Evolutionary conservation across 2,797 vertebrate species (phyloP).

Genomic region (Poeciliopsis gracilis): DNA sequence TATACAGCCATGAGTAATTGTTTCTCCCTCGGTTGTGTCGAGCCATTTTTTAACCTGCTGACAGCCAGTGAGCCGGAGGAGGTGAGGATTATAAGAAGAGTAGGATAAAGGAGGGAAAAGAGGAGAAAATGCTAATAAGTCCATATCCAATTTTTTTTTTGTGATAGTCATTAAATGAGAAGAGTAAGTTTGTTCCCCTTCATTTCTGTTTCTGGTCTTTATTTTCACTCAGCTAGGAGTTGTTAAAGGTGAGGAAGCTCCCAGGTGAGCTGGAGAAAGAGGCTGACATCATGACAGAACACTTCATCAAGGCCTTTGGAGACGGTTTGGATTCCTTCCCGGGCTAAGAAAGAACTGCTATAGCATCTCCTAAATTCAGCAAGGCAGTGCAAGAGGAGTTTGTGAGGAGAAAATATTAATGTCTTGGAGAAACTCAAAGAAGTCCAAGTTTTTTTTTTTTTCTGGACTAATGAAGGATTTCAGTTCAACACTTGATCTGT

Average conservation of each 20-base stretch:
- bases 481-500: conserved; percentile 35
- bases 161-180: conserved; percentile 26
- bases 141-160: conserved; percentile 18
- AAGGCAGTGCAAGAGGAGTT: conserved; percentile 43
- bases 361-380: conserved; percentile 54
- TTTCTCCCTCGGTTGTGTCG: conserved; percentile 69
- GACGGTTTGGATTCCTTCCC: conserved; percentile 71
- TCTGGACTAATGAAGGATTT: conserved; percentile 19
- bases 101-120: conserved; percentile 36
- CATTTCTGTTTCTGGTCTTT: conserved; percentile 5
- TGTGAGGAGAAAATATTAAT: conserved; percentile 22
- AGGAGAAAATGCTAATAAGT: conserved; percentile 30
- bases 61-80: conserved; percentile 67
- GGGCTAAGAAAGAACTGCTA: conserved; percentile 45
- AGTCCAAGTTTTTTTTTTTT: not conserved
- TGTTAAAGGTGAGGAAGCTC: conserved; percentile 67
- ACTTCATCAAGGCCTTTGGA: conserved; percentile 72
- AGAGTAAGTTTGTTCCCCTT: conserved; percentile 22
- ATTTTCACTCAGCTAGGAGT: conserved; percentile 43
- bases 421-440: conserved; percentile 26
- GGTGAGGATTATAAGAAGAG: conserved; percentile 20
- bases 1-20: conserved; percentile 76
- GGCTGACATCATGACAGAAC: conserved; percentile 79
- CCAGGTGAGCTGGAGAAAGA: conserved; percentile 74
- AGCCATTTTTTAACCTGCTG: conserved; percentile 80